Evolutionary conservation across 2,888 invertebrate genomes (phyloP).

Genomic region (Lamellibrachia columna): DNA sequence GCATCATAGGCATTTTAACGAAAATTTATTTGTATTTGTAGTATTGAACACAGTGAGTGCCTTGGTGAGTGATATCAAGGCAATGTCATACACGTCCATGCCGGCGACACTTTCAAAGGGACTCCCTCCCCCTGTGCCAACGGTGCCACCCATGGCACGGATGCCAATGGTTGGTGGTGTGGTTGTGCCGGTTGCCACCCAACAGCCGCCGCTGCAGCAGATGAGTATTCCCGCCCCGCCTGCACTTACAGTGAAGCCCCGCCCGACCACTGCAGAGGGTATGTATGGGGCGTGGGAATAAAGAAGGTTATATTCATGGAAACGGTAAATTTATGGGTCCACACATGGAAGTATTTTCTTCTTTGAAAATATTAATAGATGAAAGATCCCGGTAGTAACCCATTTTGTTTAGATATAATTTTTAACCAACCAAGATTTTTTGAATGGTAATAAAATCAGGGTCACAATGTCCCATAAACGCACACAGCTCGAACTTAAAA

Average conservation of each 20-base stretch:
- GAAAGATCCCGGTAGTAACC: too few species aligned
- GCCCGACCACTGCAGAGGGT: background rate
- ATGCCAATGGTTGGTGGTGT: background rate
- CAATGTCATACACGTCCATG: constrained; percentile 38
- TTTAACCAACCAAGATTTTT: too few species aligned
- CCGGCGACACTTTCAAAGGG: constrained; percentile 40
- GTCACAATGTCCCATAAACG: too few species aligned
- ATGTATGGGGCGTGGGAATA: background rate
- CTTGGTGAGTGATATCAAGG: constrained; percentile 33
- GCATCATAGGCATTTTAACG: too few species aligned
- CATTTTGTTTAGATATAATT: too few species aligned
- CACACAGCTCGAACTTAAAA: too few species aligned
- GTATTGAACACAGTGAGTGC: constrained; percentile 28
- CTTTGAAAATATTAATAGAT: too few species aligned
- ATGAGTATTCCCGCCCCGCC: background rate
- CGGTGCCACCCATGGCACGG: background rate
- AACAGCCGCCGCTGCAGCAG: constrained; percentile 29
- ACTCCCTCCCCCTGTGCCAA: background rate
- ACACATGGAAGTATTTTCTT: too few species aligned
- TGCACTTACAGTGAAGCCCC: background rate
- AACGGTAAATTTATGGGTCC: background rate
- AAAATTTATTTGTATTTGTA: background rate
- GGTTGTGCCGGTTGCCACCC: background rate
- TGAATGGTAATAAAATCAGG: too few species aligned
- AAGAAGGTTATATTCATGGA: background rate